Conservation (phyloP, 2,797 vertebrate genomes). For the Artibeus lituratus region DNA sequence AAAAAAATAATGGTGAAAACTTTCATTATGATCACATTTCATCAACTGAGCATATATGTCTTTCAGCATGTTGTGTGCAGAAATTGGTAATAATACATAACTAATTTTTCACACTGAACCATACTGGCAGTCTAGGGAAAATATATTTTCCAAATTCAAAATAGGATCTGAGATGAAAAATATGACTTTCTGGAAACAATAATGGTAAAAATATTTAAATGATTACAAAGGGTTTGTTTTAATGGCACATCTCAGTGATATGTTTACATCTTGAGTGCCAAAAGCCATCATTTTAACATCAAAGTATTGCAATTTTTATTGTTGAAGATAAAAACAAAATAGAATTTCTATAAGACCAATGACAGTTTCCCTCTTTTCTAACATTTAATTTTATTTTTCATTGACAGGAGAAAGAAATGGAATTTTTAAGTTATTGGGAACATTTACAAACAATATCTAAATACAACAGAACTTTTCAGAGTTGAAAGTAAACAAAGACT, state of each 20-base stretch:
- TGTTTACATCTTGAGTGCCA: background rate
- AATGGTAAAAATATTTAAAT: background rate
- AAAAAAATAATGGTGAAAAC: background rate
- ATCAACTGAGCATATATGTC: background rate
- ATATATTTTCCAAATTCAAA: background rate
- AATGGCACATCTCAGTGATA: background rate
- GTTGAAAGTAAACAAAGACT: background rate
- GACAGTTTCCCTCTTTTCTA: background rate
- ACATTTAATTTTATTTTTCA: background rate
- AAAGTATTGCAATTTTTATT: background rate
- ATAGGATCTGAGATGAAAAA: background rate
- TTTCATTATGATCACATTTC: background rate
- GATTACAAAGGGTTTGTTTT: background rate
- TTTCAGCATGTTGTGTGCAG: background rate
- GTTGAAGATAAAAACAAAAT: conserved; percentile 4
- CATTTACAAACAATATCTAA: background rate
- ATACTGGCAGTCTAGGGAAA: background rate
- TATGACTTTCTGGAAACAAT: background rate
- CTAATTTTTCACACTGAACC: background rate
- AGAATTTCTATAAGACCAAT: background rate
- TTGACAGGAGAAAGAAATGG: background rate
- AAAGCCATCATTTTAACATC: background rate
- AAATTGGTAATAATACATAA: background rate
- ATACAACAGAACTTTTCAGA: background rate
- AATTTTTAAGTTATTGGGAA: background rate